Conservation (phyloP, 92 coral and sea anemone genomes). For the Zoanthus gigantus region DNA sequence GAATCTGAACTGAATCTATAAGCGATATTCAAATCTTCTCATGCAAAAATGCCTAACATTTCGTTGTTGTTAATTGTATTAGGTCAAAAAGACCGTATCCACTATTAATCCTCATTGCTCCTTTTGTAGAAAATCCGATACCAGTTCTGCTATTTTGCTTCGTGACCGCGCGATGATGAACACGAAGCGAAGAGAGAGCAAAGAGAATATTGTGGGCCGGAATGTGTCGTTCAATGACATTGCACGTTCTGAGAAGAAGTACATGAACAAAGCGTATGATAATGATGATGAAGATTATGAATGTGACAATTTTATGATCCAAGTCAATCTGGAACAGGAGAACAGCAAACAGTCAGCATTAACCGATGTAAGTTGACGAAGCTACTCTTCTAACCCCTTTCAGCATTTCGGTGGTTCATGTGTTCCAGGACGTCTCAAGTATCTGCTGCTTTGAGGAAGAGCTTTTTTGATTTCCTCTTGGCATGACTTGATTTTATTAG, state of each 20-base stretch:
- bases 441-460: no score
- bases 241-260: constrained; percentile 80
- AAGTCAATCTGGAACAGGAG: constrained; percentile 67
- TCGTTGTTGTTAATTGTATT: no score
- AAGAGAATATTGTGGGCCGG: constrained; percentile 60
- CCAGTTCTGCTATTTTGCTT: constrained; percentile 27
- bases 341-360: constrained; percentile 38
- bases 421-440: no score
- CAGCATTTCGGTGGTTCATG: no score
- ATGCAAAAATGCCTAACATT: no score
- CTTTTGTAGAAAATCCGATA: constrained; percentile 33
- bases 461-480: no score
- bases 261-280: constrained; percentile 74
- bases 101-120: not conserved
- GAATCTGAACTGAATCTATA: no score
- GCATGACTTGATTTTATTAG: no score
- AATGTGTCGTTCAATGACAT: constrained; percentile 76
- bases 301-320: constrained; percentile 84
- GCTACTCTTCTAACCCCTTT: no score
- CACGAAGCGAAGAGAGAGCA: constrained; percentile 71
- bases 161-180: constrained; percentile 73
- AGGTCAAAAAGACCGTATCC: not conserved
- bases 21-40: no score
- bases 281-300: constrained; percentile 77
- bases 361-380: constrained; percentile 40